Conservation (phyloP, 2,888 invertebrate species). For the Augiades crinisus region DNA sequence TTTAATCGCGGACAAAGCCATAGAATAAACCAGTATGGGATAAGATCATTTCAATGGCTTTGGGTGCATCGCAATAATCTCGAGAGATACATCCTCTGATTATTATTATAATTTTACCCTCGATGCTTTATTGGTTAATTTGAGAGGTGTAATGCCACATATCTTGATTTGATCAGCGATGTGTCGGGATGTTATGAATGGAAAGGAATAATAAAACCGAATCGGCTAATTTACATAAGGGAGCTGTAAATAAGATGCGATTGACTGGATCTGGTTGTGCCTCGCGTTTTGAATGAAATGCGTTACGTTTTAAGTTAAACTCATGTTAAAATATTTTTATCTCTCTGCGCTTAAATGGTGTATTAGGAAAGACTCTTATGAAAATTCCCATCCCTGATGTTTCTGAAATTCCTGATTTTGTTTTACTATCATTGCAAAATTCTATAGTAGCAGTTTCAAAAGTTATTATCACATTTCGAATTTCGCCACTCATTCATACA, state of each 20-base stretch:
- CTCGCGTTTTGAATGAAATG: too few species aligned
- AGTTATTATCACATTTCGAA: too few species aligned
- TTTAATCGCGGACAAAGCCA: not conserved
- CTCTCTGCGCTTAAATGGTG: too few species aligned
- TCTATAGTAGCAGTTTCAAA: too few species aligned
- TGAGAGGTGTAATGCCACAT: constrained; percentile 24
- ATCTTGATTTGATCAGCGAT: constrained; percentile 22
- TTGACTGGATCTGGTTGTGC: too few species aligned
- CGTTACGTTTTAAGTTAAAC: too few species aligned
- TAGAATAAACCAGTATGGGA: constrained; percentile 32
- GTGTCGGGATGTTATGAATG: constrained; percentile 13
- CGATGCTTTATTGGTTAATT: constrained; percentile 28
- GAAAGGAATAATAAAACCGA: constrained; percentile 12
- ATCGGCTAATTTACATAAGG: constrained; percentile 11
- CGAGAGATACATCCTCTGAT: constrained; percentile 39
- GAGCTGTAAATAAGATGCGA: constrained; percentile 13
- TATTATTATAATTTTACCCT: constrained; percentile 25
- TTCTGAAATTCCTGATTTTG: too few species aligned
- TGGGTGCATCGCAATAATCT: constrained; percentile 54
- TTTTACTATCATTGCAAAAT: too few species aligned
- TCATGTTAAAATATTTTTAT: too few species aligned
- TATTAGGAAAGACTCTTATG: too few species aligned
- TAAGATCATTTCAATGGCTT: constrained; percentile 65
- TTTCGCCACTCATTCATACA: too few species aligned
- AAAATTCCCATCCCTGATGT: too few species aligned